Conservation (phyloP, 2,113 vertebrate species). For the Symphodus melops region DNA sequence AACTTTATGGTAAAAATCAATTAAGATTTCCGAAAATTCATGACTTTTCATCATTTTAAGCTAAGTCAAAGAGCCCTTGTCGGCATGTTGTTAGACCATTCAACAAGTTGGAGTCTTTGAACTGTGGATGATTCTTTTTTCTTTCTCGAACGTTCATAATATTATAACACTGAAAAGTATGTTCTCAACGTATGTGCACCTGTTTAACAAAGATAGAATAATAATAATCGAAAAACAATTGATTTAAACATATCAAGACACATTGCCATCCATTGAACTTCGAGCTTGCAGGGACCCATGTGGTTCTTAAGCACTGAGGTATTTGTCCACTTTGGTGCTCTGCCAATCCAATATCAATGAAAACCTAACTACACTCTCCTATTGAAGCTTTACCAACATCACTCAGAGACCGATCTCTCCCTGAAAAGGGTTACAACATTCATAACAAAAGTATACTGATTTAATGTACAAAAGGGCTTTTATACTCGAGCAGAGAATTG, state of each 20-base stretch:
- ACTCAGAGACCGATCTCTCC: conserved; percentile 3
- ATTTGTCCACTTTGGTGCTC: background rate
- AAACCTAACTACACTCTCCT: conserved; percentile 10
- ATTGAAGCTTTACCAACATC: conserved; percentile 20
- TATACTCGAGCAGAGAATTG: conserved; percentile 13
- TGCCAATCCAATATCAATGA: conserved; percentile 11
- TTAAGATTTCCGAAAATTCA: too few relatives aligned
- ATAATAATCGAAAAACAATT: too few relatives aligned
- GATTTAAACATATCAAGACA: background rate
- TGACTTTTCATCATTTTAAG: too few relatives aligned
- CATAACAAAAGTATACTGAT: conserved; percentile 50
- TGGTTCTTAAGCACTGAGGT: background rate
- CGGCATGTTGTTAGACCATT: too few relatives aligned
- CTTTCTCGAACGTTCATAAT: too few relatives aligned
- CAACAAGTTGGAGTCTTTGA: too few relatives aligned
- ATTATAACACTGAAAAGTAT: too few relatives aligned
- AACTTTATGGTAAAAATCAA: background rate
- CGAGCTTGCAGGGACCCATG: background rate
- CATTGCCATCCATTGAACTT: background rate
- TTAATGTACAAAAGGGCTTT: conserved; percentile 32
- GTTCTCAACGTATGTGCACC: too few relatives aligned
- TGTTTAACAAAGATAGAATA: too few relatives aligned
- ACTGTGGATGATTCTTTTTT: too few relatives aligned
- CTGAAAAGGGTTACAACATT: conserved; percentile 16
- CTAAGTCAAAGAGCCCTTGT: too few relatives aligned